phyloP scores from a whole-genome alignment of 2,888 invertebrate species.

The Tetragnatha montana region DNA sequence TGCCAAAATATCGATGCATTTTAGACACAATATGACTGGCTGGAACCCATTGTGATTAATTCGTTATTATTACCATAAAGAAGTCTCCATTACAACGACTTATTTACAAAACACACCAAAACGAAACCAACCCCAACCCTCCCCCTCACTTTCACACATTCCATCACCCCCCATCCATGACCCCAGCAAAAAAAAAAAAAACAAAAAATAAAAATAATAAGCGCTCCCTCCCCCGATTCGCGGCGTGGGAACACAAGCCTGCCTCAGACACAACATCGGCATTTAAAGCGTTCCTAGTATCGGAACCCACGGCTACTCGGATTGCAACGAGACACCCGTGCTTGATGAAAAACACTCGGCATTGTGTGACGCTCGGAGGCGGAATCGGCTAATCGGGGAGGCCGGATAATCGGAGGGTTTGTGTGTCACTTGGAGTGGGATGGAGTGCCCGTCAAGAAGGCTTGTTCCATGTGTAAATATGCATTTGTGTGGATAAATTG shows the following conservation, averaged over 20 bases:
- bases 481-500: too few species aligned
- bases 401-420: neutral
- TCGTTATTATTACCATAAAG: neutral
- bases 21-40: too few species aligned
- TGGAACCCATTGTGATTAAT: too few species aligned
- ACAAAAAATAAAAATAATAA: slow-evolving; percentile 3
- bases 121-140: neutral
- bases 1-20: too few species aligned
- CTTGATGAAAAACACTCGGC: slow-evolving; percentile 50
- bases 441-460: too few species aligned
- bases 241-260: slow-evolving; percentile 39
- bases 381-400: neutral
- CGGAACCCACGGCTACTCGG: slow-evolving; percentile 10
- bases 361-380: slow-evolving; percentile 4
- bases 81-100: neutral
- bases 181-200: neutral
- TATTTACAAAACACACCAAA: neutral
- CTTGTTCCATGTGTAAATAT: too few species aligned
- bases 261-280: slow-evolving; percentile 21
- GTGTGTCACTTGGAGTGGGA: neutral
- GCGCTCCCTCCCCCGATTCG: slow-evolving; percentile 26
- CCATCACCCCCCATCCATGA: slow-evolving; percentile 1
- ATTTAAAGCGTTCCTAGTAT: slow-evolving; percentile 30
- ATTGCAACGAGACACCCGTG: slow-evolving; percentile 7
- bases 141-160: slow-evolving; percentile 19